Evolutionary conservation across 2,888 invertebrate species (phyloP).

Genomic region (Cataglyphis altisquamis): DNA sequence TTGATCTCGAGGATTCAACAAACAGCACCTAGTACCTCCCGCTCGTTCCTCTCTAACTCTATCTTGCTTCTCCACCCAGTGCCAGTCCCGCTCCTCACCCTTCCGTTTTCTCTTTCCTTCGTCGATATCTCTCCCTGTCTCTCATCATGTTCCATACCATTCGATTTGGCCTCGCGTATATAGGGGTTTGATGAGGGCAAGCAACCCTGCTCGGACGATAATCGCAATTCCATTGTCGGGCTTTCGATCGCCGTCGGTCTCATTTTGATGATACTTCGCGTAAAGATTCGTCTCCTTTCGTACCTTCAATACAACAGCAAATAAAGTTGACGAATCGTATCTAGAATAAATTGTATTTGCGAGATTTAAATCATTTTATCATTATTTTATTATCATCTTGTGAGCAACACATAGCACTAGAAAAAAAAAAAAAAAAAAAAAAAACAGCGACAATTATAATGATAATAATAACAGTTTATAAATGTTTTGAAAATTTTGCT

Average conservation of each 20-base stretch:
- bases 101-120: slow-evolving; percentile 28
- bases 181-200: slow-evolving; percentile 70
- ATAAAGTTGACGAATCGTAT: not conserved
- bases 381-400: not conserved
- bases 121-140: slow-evolving; percentile 53
- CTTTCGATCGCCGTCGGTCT: slow-evolving; percentile 52
- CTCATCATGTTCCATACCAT: slow-evolving; percentile 63
- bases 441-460: not conserved
- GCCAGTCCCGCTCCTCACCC: slow-evolving; percentile 19
- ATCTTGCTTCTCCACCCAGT: slow-evolving; percentile 68
- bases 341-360: not conserved
- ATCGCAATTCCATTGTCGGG: slow-evolving; percentile 71
- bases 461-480: not conserved
- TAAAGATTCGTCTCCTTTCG: slow-evolving; percentile 30
- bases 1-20: slow-evolving; percentile 85
- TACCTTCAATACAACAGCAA: slow-evolving; percentile 9
- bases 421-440: not conserved
- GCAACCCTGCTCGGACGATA: slow-evolving; percentile 66
- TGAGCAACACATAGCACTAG: not conserved
- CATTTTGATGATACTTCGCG: slow-evolving; percentile 41
- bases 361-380: not conserved
- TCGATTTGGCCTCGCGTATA: slow-evolving; percentile 66
- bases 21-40: slow-evolving; percentile 83
- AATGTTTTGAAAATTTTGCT: not conserved
- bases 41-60: slow-evolving; percentile 72